Evolutionary conservation across 2,113 vertebrate species (phyloP).

Genomic region (Lycaon pictus): DNA sequence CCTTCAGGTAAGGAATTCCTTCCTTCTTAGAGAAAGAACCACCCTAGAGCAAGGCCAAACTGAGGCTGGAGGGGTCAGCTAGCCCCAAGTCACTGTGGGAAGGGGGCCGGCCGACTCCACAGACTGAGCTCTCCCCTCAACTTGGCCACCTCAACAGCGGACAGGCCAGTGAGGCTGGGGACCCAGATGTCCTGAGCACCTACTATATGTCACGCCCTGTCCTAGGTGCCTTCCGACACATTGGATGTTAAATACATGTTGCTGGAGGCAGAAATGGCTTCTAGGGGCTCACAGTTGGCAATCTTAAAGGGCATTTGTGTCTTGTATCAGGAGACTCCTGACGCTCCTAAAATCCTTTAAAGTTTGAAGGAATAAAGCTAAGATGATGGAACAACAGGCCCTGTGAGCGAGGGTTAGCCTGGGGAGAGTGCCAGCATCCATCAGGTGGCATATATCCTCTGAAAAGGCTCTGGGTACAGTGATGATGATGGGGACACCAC

Average conservation of each 20-base stretch:
- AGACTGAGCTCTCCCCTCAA: neutral
- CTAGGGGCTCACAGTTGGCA: neutral
- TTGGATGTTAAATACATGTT: neutral
- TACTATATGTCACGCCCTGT: neutral
- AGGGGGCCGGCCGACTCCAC: neutral
- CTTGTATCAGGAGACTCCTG: neutral
- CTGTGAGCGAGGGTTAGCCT: neutral
- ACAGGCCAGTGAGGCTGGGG: neutral
- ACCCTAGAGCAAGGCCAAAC: neutral
- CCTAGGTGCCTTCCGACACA: neutral
- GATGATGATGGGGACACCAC: rapidly evolving
- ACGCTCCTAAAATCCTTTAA: neutral
- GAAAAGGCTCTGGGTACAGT: neutral
- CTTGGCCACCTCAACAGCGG: neutral
- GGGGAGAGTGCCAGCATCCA: neutral
- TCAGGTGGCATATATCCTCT: neutral
- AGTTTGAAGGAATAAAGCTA: neutral
- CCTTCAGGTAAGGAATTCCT: neutral
- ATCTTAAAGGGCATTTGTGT: neutral
- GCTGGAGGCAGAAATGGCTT: neutral
- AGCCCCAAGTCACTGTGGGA: neutral
- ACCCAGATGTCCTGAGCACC: neutral
- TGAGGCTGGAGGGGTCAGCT: neutral
- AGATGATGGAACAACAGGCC: neutral
- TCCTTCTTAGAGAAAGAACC: neutral